Base-by-base conservation (phyloP, 2,113 vertebrate species). In the Apodemus sylvaticus region DNA sequence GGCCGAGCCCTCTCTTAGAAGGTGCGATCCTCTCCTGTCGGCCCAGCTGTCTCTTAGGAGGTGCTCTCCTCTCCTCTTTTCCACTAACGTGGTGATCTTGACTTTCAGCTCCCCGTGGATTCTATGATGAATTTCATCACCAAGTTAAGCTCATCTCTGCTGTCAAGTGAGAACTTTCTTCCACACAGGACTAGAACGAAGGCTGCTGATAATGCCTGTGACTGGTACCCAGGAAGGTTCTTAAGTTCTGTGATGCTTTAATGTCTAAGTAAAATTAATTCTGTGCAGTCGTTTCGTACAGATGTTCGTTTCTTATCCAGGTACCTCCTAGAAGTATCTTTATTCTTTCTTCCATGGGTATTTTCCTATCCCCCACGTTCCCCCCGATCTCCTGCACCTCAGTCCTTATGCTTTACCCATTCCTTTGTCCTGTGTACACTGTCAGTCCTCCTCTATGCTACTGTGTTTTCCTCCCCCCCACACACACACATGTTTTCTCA, bases 1-100 rank as follows among this genome's bases (percentile, higher is more conserved):
- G 66, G 1, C 60, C 42, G 17, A 20, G 51, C 36, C 22, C 7
- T 7, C n/a, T 74, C 45, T 77, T 22, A 7, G 34, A 82, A 36
- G 17, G 2, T 9, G 3, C 4, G 34, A 3, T 13, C 17, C 24
- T 26, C 66, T n/a, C 45, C 17, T 14, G 5, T 45, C 16, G n/a
- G n/a, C n/a, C n/a, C n/a, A n/a, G n/a, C n/a, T n/a, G 13, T 7
- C 36, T 74, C 45, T 77, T 20, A 10, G 34, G 76, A 34, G 17
- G 2, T 9, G 3, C 4, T n/a, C 2, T 13, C 17, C 24, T 26
- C 66, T n/a, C n/a, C n/a, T n/a, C n/a, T n/a, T 20, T 11, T 48
- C 34, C 4, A 12, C 64, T 26, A 7, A n/a, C 24, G 70, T 14
- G 5, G 1, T 16, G 29, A 1, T 26, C 39, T 60, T 85, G 48